Evolutionary conservation across 2,797 vertebrate species (phyloP), one percentile per base, ranked within the genome.

Genomic region (Distichodus sexfasciatus): DNA sequence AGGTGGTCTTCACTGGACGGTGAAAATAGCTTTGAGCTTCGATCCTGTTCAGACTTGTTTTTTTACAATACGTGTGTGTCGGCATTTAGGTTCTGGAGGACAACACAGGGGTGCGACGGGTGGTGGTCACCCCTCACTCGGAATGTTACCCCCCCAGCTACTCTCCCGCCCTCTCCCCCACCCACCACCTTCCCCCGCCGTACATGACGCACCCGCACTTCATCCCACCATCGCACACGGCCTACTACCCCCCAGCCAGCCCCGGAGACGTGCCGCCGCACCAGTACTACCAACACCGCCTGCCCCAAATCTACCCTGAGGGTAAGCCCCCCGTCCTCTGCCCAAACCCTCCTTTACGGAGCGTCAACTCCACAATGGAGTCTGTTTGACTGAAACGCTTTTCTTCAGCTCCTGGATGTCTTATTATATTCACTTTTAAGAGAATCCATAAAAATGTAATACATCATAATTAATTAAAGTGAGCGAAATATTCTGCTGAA

Each of bases 91-190:
- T 95, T 80, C 87, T 95, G 73, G 93, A 94, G 85, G 94, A 95
- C 79, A 94, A 82, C 82, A 93, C 92, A 0, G 94, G 94, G 1
- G 91, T 95, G 38, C 92, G 93, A 24, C 87, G 93, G 71, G 92
- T 95, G 68, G 92, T 95, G 65, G 92, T 95, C 41, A 94, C 92
- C 3, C 93, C 93, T 1, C 93, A 94, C 66, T 93, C 94, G 38
- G 94, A 95, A 73, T 95, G 92, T 79, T 94, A 93, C 44, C 91
- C 92, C 8, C 92, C 89, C 26, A 92, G 91, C 69, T 94, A 94
- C 33, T 90, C 92, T 23, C 92, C 92, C 0, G 91, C 92, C 72
- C 89, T 94, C 79, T 94, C 93, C 5, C 92, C 92, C 1, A 91
- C 89, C 21, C 93, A 92, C 33, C 93, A 93, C 82, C 83, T 94